Evolutionary conservation across 92 coral and sea anemone genomes (phyloP).

Genomic region (Palythoa caribaeorum): DNA sequence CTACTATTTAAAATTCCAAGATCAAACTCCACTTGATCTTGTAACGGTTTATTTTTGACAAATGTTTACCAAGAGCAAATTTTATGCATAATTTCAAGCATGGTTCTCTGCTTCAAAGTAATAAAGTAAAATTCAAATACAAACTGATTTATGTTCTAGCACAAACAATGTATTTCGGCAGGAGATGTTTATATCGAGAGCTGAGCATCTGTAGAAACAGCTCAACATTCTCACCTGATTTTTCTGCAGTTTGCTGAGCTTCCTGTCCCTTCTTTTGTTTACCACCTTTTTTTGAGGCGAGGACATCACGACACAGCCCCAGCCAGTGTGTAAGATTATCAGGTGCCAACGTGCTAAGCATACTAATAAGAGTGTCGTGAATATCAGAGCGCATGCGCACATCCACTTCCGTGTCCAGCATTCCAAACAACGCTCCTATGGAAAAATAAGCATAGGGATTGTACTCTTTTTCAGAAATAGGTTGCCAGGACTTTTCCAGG

Average conservation of each 20-base stretch:
- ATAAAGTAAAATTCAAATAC: too few relatives aligned
- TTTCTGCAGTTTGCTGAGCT: conserved; percentile 45
- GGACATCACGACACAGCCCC: conserved; percentile 90
- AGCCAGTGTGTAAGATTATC: conserved; percentile 95
- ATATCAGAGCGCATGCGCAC: conserved; percentile 94
- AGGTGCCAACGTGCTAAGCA: conserved; percentile 95
- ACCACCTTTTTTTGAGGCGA: conserved; percentile 88
- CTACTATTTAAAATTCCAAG: background rate
- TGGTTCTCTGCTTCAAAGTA: too few relatives aligned
- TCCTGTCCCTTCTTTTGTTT: conserved; percentile 70
- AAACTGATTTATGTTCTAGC: too few relatives aligned
- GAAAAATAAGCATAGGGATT: background rate
- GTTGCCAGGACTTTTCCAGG: too few relatives aligned
- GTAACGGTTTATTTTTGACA: too few relatives aligned
- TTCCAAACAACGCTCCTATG: conserved; percentile 93
- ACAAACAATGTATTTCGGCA: background rate
- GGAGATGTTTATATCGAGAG: background rate
- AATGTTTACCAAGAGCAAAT: too few relatives aligned
- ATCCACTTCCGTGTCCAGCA: conserved; percentile 97
- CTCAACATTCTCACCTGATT: conserved; percentile 40
- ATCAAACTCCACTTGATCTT: too few relatives aligned
- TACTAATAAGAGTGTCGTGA: conserved; percentile 93
- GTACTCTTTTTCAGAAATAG: background rate
- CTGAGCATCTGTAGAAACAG: background rate
- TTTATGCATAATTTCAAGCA: too few relatives aligned